phyloP scores from a whole-genome alignment of 2,113 vertebrate genomes.

The Labeo catla region DNA sequence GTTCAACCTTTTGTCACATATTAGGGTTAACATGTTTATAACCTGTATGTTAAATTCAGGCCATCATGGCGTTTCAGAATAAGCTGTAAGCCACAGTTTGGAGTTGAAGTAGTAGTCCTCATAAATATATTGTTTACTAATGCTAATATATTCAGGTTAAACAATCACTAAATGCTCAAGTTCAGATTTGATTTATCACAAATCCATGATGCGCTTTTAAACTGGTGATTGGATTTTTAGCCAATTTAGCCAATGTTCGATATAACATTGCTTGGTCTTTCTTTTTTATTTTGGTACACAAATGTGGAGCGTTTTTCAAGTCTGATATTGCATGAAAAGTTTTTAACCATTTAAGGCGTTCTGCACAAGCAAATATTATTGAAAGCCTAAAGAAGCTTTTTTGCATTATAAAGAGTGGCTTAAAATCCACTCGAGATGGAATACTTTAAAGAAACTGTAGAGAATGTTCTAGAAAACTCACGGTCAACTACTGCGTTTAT shows the following conservation, averaged over 20 bases:
- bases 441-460: slow-evolving; percentile 19
- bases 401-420: neutral
- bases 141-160: slow-evolving; percentile 3
- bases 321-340: neutral
- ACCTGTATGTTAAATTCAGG: slow-evolving; percentile 14
- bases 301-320: slow-evolving; percentile 19
- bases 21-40: slow-evolving; percentile 18
- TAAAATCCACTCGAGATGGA: slow-evolving; percentile 8
- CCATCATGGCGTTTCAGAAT: neutral
- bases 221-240: slow-evolving; percentile 68
- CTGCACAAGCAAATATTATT: neutral
- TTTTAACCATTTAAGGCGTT: slow-evolving; percentile 27
- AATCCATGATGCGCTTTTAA: slow-evolving; percentile 29
- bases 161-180: neutral
- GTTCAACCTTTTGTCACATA: slow-evolving; percentile 14
- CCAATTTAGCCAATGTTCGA: slow-evolving; percentile 56
- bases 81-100: neutral
- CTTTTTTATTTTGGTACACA: slow-evolving; percentile 36
- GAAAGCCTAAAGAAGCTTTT: neutral
- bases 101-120: neutral
- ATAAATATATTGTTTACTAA: slow-evolving; percentile 16
- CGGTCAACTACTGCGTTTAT: slow-evolving; percentile 50
- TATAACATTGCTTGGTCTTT: slow-evolving; percentile 26
- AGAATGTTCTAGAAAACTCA: slow-evolving; percentile 45
- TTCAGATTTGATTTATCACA: neutral